Conservation (phyloP, 2,888 invertebrate genomes). For the Salpingus planirostris region DNA sequence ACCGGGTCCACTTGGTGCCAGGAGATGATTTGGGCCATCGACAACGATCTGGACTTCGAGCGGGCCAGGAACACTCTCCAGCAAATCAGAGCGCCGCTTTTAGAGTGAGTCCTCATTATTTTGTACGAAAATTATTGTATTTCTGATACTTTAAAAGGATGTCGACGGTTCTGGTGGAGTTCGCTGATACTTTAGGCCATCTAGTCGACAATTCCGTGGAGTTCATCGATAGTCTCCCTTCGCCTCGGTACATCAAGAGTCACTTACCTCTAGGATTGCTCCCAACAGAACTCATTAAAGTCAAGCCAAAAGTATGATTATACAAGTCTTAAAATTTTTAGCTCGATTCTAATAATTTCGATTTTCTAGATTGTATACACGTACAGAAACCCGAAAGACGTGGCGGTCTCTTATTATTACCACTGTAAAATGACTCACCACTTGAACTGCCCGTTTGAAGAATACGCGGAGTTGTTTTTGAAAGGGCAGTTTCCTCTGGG, state of each 20-base stretch:
- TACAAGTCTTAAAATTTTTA: background rate
- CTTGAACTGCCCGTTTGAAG: slow-evolving; percentile 45
- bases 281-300: slow-evolving; percentile 42
- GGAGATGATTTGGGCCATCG: slow-evolving; percentile 64
- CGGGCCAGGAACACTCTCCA: slow-evolving; percentile 44
- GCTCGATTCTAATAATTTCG: slow-evolving; percentile 1
- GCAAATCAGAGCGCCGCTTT: slow-evolving; percentile 53
- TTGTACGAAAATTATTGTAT: background rate
- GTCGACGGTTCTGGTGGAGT: slow-evolving; percentile 25
- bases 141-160: slow-evolving; percentile 2
- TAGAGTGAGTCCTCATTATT: slow-evolving; percentile 51
- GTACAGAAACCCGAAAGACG: slow-evolving; percentile 63
- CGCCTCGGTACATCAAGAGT: slow-evolving; percentile 51
- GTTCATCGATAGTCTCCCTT: slow-evolving; percentile 54
- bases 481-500: slow-evolving; percentile 54
- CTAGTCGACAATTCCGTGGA: slow-evolving; percentile 64
- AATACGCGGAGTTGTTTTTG: slow-evolving; percentile 53
- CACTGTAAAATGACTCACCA: slow-evolving; percentile 52
- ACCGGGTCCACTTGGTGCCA: slow-evolving; percentile 69
- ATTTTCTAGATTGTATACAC: slow-evolving; percentile 57
- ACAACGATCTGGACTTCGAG: slow-evolving; percentile 51
- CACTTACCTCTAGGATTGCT: slow-evolving; percentile 54
- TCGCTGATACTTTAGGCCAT: slow-evolving; percentile 22
- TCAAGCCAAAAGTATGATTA: slow-evolving; percentile 32
- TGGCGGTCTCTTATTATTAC: slow-evolving; percentile 60